Evolutionary conservation across 2,888 invertebrate genomes (phyloP), one percentile per base, ranked within the genome.

Genomic region (Torymus auratus): DNA sequence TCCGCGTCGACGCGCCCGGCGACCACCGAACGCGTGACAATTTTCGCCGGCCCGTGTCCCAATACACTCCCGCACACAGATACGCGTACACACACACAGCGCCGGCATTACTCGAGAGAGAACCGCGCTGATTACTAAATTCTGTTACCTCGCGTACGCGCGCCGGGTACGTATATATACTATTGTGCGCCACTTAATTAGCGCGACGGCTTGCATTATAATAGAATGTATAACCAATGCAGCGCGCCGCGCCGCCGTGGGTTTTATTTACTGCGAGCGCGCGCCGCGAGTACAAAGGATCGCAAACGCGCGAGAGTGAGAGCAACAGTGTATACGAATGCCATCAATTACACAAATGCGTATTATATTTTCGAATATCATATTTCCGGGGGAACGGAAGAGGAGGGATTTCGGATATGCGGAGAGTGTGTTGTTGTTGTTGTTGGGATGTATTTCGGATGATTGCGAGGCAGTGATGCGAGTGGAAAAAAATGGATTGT

Each of bases 121-220:
- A 20, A 20, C 20, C 62, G 53, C 67, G 71, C 75, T 80, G 80
- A 80, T 80, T 80, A 75, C 80, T 65, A 80, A 80, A 80, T 80
- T 80, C 70, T 75, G 80, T 80, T 79, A 79, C 65, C 78, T 60
- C 61, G 15, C 28, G 23, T 4, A 10, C 28, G 58, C 50, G n/a
- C 28, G 14, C 15, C 20, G 20, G 20, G n/a, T 13, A 14, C 12
- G 23, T 67, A 7, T 28, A 58, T 71, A 65, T 28, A 50, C 3
- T 17, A 67, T 60, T 75, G 68, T 60, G 13, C 17, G 28, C 17
- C 61, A 79, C 74, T 79, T 79, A 73, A 79, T 79, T 79, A 79
- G 74, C 73, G 15, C 69, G 72, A 56, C 41, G 61, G 68, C 61
- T 68, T 50, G 73, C 74, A 52, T 79, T 69, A 62, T 69, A 79